phyloP scores from a whole-genome alignment of 2,797 vertebrate genomes.

The Typhlichthys eigenmanni region DNA sequence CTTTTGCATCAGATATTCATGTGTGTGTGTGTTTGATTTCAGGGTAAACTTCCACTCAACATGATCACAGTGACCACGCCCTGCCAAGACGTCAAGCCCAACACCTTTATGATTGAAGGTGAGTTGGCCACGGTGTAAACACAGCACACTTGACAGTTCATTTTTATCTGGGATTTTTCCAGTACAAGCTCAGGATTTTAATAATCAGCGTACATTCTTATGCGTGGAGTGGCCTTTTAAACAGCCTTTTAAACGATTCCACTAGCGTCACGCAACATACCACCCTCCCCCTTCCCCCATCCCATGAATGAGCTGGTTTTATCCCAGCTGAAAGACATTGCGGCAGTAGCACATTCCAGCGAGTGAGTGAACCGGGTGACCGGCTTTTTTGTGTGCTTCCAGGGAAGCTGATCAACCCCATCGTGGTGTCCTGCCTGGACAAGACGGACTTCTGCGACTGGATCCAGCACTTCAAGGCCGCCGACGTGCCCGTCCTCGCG shows the following conservation, averaged over 20 bases:
- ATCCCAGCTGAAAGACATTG: conserved; percentile 62
- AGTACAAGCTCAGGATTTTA: no score
- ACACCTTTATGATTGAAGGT: conserved; percentile 96
- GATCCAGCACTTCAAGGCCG: conserved; percentile 79
- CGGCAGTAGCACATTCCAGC: conserved; percentile 69
- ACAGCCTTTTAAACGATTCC: conserved; percentile 44
- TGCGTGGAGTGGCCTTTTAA: conserved; percentile 39
- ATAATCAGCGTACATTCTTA: conserved; percentile 44
- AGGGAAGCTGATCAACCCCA: conserved; percentile 85
- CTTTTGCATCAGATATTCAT: conserved; percentile 20
- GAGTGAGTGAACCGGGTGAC: conserved; percentile 61
- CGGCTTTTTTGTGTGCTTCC: conserved; percentile 42
- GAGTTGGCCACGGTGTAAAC: conserved; percentile 22
- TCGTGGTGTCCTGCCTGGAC: conserved; percentile 79
- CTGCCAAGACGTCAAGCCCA: conserved; percentile 86
- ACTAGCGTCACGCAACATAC: conserved; percentile 56
- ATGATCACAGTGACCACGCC: conserved; percentile 88
- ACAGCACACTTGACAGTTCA: conserved; percentile 8
- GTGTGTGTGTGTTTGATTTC: conserved; percentile 51
- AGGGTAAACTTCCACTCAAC: conserved; percentile 95
- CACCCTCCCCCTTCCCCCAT: conserved; percentile 10
- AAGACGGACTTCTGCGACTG: conserved; percentile 77
- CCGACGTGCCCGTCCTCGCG: conserved; percentile 77
- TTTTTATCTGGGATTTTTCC: conserved; percentile 2
- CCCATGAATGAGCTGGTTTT: conserved; percentile 67